Base-by-base conservation (phyloP, 1,140 invertebrate species). In the Batillaria attramentaria region DNA sequence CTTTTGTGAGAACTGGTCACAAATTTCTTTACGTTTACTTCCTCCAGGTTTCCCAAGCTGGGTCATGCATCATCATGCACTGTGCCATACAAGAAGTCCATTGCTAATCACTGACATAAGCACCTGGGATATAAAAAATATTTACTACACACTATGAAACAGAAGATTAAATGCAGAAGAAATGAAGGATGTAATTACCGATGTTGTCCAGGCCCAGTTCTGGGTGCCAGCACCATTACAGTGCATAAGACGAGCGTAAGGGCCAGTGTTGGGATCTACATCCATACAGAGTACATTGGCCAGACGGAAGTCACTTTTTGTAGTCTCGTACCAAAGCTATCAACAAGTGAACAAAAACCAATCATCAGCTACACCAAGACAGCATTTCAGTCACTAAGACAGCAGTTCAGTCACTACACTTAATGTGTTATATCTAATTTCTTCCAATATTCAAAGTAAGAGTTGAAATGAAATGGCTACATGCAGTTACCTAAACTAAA, bases 151-250 rank as follows among this genome's bases (percentile, higher is more conserved):
- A n/a, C n/a, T n/a, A n/a, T n/a, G n/a, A n/a, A 50, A 50, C 10
- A 50, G 24, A 24, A 50, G 10, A 50, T 8, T 8, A 50, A 50
- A 50, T 8, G 46, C 46, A 50, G 46, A 50, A 50, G 46, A 50
- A 50, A 50, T 8, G 24, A 50, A 50, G 24, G 10, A 10, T 24
- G 46, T 13, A 68, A 28, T 78, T 77, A 83, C 85, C 84, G 79
- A 73, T 31, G 66, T 83, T 4, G 65, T 80, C 84, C 86, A 87
- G 0, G 72, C 94, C 97, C 97, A 99, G 82, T 96, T 95, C 90
- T 98, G 97, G 82, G 94, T 93, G 1, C 95, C 96, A 92, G 96
- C 95, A 89, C 97, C 96, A 88, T 98, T 96, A 87, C 97, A 99
- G 91, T 98, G 98, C 76, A 94, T 94, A 13, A 98, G 90, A 66